Conservation (phyloP, 2,888 invertebrate genomes). For the Pediacus dermestoides region DNA sequence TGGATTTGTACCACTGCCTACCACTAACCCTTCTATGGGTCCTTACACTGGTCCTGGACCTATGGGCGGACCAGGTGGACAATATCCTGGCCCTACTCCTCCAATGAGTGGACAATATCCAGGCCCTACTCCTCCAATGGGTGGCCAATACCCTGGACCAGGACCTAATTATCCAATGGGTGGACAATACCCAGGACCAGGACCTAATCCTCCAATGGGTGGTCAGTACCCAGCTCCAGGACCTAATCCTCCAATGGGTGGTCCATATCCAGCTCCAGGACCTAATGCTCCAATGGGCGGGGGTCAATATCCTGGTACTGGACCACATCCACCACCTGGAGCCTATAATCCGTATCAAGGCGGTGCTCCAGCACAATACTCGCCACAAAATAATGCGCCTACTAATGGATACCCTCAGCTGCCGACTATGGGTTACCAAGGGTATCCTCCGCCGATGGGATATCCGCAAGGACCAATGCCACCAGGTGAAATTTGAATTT, state of each 20-base stretch:
- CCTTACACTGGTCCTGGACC: conserved; percentile 9
- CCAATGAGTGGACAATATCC: neutral
- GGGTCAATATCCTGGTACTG: conserved; percentile 4
- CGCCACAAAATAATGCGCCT: conserved; percentile 12
- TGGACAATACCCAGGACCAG: neutral
- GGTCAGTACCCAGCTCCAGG: conserved; percentile 11
- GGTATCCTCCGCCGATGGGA: conserved; percentile 7
- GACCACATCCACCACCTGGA: conserved; percentile 10
- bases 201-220: conserved; percentile 4
- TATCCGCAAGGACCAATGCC: conserved; percentile 6
- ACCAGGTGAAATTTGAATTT: neutral
- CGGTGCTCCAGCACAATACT: conserved; percentile 17
- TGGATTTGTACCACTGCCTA: neutral
- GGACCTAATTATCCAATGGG: neutral
- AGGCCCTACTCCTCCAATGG: neutral
- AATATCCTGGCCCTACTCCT: conserved; percentile 1
- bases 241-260: conserved; percentile 11
- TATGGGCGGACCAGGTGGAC: neutral
- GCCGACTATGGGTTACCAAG: neutral
- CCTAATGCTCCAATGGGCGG: conserved; percentile 12
- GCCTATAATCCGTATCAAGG: neutral
- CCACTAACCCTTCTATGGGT: conserved; percentile 3
- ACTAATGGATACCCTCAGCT: conserved; percentile 8
- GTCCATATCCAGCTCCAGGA: conserved; percentile 5
- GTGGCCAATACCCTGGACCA: neutral